Evolutionary conservation across 2,113 vertebrate genomes (phyloP).

Genomic region (Nettapus auritus): DNA sequence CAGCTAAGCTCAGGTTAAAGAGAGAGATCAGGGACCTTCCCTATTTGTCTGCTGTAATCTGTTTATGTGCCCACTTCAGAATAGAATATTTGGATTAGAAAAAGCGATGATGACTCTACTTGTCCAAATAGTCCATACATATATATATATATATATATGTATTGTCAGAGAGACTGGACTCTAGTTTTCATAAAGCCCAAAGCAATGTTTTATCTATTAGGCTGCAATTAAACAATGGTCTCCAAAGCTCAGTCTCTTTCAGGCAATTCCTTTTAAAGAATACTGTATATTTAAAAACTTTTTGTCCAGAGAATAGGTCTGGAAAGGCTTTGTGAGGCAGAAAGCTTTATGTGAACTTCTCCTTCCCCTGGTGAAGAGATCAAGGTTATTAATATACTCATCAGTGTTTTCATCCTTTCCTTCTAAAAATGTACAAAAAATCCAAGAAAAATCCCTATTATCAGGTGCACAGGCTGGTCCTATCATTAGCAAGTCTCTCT

Average conservation of each 20-base stretch:
- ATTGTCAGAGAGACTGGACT: neutral
- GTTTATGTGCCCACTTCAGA: neutral
- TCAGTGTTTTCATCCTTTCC: neutral
- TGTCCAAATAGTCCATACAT: neutral
- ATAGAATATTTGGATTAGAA: neutral
- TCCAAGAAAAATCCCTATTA: neutral
- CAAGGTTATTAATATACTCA: neutral
- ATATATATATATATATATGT: no score
- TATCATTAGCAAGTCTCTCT: neutral
- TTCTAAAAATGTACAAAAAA: neutral
- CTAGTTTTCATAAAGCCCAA: neutral
- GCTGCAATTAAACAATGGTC: neutral
- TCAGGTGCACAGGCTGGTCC: neutral
- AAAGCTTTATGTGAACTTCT: neutral
- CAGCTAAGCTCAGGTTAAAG: neutral
- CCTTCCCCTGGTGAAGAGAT: neutral
- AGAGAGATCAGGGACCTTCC: neutral
- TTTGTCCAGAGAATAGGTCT: neutral
- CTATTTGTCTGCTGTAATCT: neutral
- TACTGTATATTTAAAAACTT: neutral
- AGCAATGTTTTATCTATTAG: neutral
- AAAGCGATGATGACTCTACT: neutral
- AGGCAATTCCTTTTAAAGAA: neutral
- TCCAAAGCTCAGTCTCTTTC: neutral
- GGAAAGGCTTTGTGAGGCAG: neutral